Evolutionary conservation across 2,797 vertebrate species (phyloP), one percentile per base, ranked within the genome.

Genomic region (Kryptopterus vitreolus): DNA sequence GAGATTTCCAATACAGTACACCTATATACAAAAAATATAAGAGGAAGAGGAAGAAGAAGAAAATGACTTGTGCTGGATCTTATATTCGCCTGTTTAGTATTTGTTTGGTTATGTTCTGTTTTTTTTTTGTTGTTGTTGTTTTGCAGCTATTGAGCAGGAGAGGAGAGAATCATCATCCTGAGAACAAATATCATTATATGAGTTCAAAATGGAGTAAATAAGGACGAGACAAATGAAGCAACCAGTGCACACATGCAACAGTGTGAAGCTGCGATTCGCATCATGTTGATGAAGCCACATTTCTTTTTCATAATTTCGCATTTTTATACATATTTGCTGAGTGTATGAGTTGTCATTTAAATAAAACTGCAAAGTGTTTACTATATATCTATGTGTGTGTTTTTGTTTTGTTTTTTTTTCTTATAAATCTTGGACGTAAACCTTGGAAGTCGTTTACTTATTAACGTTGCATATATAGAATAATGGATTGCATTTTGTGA

Each of bases 71-170:
- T n/a, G n/a, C n/a, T n/a, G n/a, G n/a, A n/a, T n/a, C n/a, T n/a
- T n/a, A n/a, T n/a, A n/a, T n/a, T n/a, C n/a, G n/a, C n/a, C n/a
- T n/a, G n/a, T n/a, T n/a, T n/a, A n/a, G n/a, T n/a, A n/a, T n/a
- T n/a, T n/a, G n/a, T n/a, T n/a, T n/a, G n/a, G n/a, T n/a, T n/a
- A 10, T 13, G 2, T 12, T 22, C 1, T 62, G 7, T 31, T 12
- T 63, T 63, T 35, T 29, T 16, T 81, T 48, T 16, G 48, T 24
- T 65, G 22, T 13, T 20, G 59, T 10, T 31, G 48, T 38, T 53
- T 46, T 55, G 9, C 55, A 86, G 87, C 81, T 50, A 87, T 87
- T 59, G 87, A 87, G 53, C 87, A 87, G 68, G 87, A 87, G 65
- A 82, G 84, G 24, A 78, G 82, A 78, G 83, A 86, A 62, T 81